Evolutionary conservation across 2,797 vertebrate genomes (phyloP), one percentile per base, ranked within the genome.

Genomic region (Lates japonicus): DNA sequence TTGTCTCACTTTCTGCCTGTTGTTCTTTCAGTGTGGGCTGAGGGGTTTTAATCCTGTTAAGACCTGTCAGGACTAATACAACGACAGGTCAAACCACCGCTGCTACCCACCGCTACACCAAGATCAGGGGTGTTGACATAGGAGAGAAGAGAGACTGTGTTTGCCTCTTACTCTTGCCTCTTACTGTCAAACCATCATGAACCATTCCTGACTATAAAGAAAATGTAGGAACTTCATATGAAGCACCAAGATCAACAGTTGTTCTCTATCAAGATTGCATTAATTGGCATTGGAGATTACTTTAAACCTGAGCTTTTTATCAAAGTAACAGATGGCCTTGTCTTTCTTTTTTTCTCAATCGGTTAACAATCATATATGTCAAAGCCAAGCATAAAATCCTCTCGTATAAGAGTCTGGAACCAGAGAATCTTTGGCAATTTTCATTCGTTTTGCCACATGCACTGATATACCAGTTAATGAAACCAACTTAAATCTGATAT

Each of bases 31-130:
- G 60, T 60, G 89, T 90, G 88, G 92, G 90, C 91, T 60, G 90
- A 58, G 87, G 92, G 83, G 82, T 88, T 90, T 72, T 93, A 94
- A 95, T 94, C 92, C 92, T 94, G 94, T 95, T 95, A 93, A 94
- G 92, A 92, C 93, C 90, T 94, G 92, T 92, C 93, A 92, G 81
- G 86, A 80, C 78, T 87, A 90, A 91, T 90, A 92, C 89, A 91
- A 83, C 70, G 65, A 84, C 73, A 85, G 90, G 91, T 91, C 73
- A 79, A 77, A 86, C 84, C 79, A 44, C 80, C 29, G 5, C 48
- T 35, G 74, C 77, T 57, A 74, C 67, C 74, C 65, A 19, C 74
- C 59, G 0, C 78, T 66, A 57, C 71, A 72, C 78, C n/a, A 25
- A 68, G 54, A 86, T 81, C 82, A 83, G 54, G 58, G 65, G 78